phyloP scores from a whole-genome alignment of 2,797 vertebrate genomes.

The Diglossa cyanea region DNA sequence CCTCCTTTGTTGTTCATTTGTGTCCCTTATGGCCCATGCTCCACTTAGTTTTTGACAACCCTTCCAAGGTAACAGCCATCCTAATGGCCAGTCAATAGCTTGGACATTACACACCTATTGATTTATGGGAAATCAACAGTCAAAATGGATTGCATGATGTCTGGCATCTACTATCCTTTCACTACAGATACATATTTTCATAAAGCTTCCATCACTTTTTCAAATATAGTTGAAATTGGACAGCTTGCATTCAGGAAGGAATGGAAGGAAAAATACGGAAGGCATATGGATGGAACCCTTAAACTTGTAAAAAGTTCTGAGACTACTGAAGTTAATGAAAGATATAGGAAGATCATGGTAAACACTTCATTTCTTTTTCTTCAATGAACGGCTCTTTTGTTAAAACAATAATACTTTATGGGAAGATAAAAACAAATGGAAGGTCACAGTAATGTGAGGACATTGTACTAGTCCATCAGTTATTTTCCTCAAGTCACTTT shows the following conservation, averaged over 20 bases:
- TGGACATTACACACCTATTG: too few relatives aligned
- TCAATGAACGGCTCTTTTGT: not conserved
- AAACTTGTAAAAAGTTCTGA: not conserved
- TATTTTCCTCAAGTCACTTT: not conserved
- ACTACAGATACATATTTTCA: not conserved
- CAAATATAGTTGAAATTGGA: not conserved
- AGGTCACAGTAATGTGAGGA: not conserved
- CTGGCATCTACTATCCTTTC: not conserved
- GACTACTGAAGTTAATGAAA: not conserved
- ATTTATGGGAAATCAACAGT: not conserved
- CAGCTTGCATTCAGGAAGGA: not conserved
- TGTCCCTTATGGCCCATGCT: not conserved
- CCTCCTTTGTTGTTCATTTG: not conserved
- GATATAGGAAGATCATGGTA: not conserved
- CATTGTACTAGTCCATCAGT: not conserved
- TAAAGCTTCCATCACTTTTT: not conserved
- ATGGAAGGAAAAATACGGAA: not conserved
- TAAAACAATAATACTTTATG: not conserved
- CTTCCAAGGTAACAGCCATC: not conserved
- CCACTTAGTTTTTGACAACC: not conserved
- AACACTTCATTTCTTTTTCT: not conserved
- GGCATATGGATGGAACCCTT: accelerated
- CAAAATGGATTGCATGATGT: not conserved
- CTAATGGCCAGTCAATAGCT: not conserved
- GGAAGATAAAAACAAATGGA: not conserved